Base-by-base conservation (phyloP, 2,888 invertebrate species). In the Acanthosepion pharaonis region DNA sequence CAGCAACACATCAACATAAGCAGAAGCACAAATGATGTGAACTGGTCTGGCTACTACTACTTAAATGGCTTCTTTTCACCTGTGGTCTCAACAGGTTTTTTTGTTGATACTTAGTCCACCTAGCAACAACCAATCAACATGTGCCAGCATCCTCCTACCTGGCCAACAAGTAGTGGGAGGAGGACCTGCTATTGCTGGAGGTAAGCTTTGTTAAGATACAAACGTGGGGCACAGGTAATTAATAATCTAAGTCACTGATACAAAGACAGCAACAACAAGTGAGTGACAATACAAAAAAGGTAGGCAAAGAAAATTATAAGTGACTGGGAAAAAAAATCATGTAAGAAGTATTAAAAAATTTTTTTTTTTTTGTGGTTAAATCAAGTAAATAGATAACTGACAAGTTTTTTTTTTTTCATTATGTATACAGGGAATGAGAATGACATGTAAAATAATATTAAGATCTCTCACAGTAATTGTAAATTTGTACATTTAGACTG, bases 61-160 rank as follows among this genome's bases (percentile, higher is more conserved):
- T 93, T 93, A 94, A 94, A 94, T 59, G 94, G 94, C 59, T 59
- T 92, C 93, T 93, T 93, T 93, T 53, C 93, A 93, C 92, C 92
- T 51, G 51, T 53, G 53, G 51, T 53, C 93, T 78, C n/a, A 78
- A 93, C 93, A 49, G 53, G 93, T 93, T 95, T 95, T 95, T 95
- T 95, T 96, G 96, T 96, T 96, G 96, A 96, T 96, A 95, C 94
- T 93, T 94, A 93, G 96, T 96, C 95, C n/a, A 96, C 96, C 95
- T 95, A 94, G 96, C 95, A 95, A 95, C 96, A 95, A 95, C 96
- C 96, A 96, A 96, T 96, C 95, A 95, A 95, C 95, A 53, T 48
- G 64, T 96, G 96, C 95, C 96, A 96, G 94, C 96, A 95, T 49
- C 94, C 91, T 93, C 94, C 78, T 94, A 93, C 55, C 94, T 94